Conservation (phyloP, 2,113 vertebrate species). For the Clarias batrachus region DNA sequence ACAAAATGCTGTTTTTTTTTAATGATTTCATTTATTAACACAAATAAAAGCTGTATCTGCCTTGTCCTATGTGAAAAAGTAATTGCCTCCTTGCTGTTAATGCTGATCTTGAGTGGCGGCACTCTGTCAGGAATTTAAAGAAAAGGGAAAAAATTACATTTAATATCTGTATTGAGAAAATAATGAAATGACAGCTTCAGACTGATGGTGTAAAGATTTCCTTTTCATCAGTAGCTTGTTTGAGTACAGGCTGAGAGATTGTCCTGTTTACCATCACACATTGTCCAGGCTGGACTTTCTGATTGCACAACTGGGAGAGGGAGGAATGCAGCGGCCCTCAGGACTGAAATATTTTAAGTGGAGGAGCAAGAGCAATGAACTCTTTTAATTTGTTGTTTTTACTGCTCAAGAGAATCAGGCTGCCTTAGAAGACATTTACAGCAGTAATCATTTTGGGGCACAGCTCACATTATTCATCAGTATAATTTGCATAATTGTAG, state of each 20-base stretch:
- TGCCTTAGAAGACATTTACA: background rate
- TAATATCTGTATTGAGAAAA: background rate
- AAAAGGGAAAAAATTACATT: background rate
- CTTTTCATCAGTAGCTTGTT: slow-evolving; percentile 59
- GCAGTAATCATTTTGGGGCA: background rate
- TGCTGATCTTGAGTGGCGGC: background rate
- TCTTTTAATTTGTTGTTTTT: slow-evolving; percentile 37
- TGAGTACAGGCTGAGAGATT: slow-evolving; percentile 56
- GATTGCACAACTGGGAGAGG: slow-evolving; percentile 71
- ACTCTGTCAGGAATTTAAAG: background rate
- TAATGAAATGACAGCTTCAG: background rate
- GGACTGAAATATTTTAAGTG: slow-evolving; percentile 69
- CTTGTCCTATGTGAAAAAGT: too few relatives aligned
- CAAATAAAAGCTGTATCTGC: too few relatives aligned
- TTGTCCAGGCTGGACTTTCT: slow-evolving; percentile 58
- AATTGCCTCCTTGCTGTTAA: too few relatives aligned
- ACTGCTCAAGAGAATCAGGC: background rate
- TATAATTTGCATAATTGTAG: background rate
- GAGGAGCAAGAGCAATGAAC: slow-evolving; percentile 55
- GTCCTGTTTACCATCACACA: slow-evolving; percentile 61
- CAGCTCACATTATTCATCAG: background rate
- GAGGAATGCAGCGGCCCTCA: slow-evolving; percentile 69
- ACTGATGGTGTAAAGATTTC: background rate
- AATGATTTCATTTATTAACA: too few relatives aligned
- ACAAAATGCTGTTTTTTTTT: too few relatives aligned